These are phyloP conservation scores for Drosophila stalkeri DNA, from an alignment of 2,888 invertebrate species.

Conservation along the genomic window DNA sequence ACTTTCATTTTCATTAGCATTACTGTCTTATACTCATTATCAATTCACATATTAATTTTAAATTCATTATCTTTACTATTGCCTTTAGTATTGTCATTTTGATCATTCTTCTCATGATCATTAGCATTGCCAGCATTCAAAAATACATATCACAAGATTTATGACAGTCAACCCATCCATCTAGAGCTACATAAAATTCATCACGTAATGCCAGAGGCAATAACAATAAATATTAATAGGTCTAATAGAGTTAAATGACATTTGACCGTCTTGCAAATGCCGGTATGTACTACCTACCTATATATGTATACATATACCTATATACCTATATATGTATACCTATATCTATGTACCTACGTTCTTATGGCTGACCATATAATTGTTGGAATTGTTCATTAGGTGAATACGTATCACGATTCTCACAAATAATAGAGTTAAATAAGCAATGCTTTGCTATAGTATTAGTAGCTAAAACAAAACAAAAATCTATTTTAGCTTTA, in stretches of 20 bases:
- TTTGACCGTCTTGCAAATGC: not conserved
- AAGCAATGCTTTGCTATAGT: not conserved
- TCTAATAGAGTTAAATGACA: not conserved
- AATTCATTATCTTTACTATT: not conserved
- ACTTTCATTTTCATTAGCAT: not conserved
- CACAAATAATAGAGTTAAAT: not conserved
- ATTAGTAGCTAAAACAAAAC: not conserved
- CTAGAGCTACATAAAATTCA: not conserved
- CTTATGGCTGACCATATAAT: not conserved
- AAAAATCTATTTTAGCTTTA: not conserved
- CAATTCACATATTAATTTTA: not conserved
- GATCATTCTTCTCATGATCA: not conserved
- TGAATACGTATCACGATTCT: not conserved
- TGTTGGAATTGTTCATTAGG: not conserved
- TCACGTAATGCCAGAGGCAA: constrained; percentile 4
- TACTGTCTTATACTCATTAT: not conserved
- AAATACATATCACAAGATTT: not conserved
- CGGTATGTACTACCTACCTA: not conserved
- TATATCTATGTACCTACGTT: not conserved
- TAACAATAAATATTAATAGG: constrained; percentile 12
- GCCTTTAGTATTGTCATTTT: not conserved
- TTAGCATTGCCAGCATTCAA: not conserved
- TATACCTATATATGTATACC: not conserved
- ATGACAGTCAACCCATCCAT: not conserved
- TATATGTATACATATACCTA: not conserved